Percentiles rank a stretch among this genome's conserved stretches.
phyloP scores from a whole-genome alignment of 2,797 vertebrate genomes.

The Parauchenoglanis ngamensis region DNA sequence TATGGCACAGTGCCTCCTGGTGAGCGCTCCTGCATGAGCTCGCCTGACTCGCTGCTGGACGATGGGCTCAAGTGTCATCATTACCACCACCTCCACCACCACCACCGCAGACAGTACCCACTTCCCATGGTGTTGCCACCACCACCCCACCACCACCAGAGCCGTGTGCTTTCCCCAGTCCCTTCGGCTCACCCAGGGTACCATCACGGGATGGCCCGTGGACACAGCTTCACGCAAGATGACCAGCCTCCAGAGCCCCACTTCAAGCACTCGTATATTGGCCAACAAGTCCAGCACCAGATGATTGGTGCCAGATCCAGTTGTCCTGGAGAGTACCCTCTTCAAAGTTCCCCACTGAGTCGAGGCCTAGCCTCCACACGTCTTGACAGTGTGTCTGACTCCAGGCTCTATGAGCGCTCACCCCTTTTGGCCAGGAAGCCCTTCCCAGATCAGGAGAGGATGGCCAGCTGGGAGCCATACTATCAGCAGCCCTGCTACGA shows the following conservation, averaged over 20 bases:
- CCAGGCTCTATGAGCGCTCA: constrained; percentile 83
- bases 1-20: constrained; percentile 77
- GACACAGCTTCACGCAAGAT: constrained; percentile 83
- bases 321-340: constrained; percentile 85
- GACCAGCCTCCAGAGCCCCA: constrained; percentile 83
- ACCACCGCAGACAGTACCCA: constrained; percentile 57
- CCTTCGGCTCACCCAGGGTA: constrained; percentile 76
- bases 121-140: constrained; percentile 37
- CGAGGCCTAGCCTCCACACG: constrained; percentile 82
- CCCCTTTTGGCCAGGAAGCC: constrained; percentile 76
- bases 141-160: constrained; percentile 67
- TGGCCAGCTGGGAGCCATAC: constrained; percentile 85
- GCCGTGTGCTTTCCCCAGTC: constrained; percentile 53
- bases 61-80: constrained; percentile 85
- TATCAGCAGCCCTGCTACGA: constrained; percentile 85
- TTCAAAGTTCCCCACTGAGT: constrained; percentile 80
- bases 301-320: constrained; percentile 80
- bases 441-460: constrained; percentile 78
- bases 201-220: constrained; percentile 77
- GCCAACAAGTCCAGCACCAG: constrained; percentile 85
- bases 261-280: constrained; percentile 82
- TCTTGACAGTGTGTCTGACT: constrained; percentile 87
- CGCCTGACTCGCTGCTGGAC: constrained; percentile 81
- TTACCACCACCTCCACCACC: constrained; percentile 66
- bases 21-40: constrained; percentile 82